Conservation (phyloP, 2,888 invertebrate genomes). For the Limnephilus rhombicus region DNA sequence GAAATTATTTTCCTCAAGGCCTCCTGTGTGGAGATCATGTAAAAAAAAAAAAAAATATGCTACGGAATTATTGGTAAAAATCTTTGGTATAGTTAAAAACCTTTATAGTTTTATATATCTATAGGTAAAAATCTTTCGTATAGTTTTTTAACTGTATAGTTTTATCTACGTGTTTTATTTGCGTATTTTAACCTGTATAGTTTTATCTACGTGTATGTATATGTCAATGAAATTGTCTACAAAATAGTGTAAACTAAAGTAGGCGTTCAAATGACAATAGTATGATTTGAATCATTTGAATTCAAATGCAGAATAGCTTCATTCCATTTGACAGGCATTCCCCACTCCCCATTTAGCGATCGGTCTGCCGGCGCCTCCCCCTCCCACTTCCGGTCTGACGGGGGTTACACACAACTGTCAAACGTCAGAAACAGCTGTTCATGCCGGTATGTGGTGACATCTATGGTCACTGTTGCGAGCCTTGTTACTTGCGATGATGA, state of each 20-base stretch:
- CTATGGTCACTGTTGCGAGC: conserved; percentile 21
- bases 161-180: no score
- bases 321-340: conserved; percentile 20
- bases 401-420: neutral
- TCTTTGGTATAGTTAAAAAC: no score
- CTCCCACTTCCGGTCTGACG: conserved; percentile 38
- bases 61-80: no score
- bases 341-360: neutral
- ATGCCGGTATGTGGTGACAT: conserved; percentile 28
- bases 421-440: conserved; percentile 45
- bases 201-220: neutral
- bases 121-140: no score
- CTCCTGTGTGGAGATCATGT: no score
- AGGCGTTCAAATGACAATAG: neutral
- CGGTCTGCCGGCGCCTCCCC: conserved; percentile 6
- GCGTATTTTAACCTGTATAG: no score
- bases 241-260: neutral
- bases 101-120: no score
- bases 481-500: conserved; percentile 27
- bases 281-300: neutral
- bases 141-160: no score
- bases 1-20: no score
- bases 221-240: neutral
- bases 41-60: no score
- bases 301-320: neutral